Percentiles rank a stretch among this genome's conserved stretches.
Evolutionary conservation across 2,888 invertebrate genomes (phyloP).

Genomic region (Strigamia crassipes): DNA sequence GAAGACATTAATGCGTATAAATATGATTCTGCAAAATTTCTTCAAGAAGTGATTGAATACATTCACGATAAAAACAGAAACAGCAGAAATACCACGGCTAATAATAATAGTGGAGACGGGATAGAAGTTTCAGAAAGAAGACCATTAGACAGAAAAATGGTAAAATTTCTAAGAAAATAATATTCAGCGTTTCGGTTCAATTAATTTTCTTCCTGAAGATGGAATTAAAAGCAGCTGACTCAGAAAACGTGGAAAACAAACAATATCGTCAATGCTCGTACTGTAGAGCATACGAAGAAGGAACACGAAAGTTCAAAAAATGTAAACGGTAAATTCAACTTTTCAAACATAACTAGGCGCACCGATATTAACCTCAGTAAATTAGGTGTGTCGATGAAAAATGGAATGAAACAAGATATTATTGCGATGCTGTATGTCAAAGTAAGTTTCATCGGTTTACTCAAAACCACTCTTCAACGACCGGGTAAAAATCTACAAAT

Average conservation of each 20-base stretch:
- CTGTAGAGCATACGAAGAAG: not conserved
- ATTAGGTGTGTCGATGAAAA: constrained; percentile 5
- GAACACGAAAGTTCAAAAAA: not conserved
- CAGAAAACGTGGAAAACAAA: not conserved
- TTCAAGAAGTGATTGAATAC: not conserved
- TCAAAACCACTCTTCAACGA: no score
- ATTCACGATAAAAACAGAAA: not conserved
- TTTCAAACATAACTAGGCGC: not conserved
- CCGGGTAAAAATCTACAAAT: no score
- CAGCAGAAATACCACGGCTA: not conserved
- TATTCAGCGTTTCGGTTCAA: not conserved
- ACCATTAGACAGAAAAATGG: not conserved
- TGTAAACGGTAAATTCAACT: not conserved
- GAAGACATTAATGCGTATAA: not conserved
- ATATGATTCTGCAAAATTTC: not conserved
- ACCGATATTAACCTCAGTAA: not conserved
- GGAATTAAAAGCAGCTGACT: not conserved
- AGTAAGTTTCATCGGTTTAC: not conserved
- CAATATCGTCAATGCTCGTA: not conserved
- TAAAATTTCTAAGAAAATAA: not conserved
- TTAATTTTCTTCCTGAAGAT: not conserved
- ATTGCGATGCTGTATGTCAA: not conserved
- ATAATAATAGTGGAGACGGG: not conserved
- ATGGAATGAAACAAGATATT: not conserved
- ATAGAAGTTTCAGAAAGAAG: not conserved